phyloP scores from a whole-genome alignment of 2,888 invertebrate genomes.

The Clivina fossor region DNA sequence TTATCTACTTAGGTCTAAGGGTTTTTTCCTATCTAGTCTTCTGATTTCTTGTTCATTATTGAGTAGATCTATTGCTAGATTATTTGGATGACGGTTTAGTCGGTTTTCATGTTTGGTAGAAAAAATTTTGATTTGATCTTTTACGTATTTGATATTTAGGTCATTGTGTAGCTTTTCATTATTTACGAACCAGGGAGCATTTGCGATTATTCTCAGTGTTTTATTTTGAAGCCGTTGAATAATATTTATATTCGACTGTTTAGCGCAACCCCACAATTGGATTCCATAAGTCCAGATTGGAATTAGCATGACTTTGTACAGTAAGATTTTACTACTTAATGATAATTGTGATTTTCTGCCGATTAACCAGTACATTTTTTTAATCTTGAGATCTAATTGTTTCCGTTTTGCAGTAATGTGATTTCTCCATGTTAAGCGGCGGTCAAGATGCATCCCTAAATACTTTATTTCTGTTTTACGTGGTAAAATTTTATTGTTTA shows the following conservation, averaged over 20 bases:
- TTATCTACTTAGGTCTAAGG: conserved; percentile 6
- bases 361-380: conserved; percentile 33
- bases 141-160: background rate
- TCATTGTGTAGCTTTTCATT: conserved; percentile 9
- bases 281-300: conserved; percentile 36
- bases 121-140: conserved; percentile 3
- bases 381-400: conserved; percentile 27
- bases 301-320: conserved; percentile 33
- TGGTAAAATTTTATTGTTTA: conserved; percentile 41
- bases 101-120: background rate
- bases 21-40: conserved; percentile 7
- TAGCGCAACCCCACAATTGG: conserved; percentile 35
- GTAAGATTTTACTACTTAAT: conserved; percentile 31
- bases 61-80: background rate
- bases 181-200: conserved; percentile 18
- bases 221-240: conserved; percentile 23
- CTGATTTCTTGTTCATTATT: conserved; percentile 6
- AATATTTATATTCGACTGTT: conserved; percentile 15
- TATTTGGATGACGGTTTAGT: conserved; percentile 4
- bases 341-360: conserved; percentile 34
- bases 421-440: conserved; percentile 33
- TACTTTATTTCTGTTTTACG: conserved; percentile 41
- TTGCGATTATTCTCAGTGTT: conserved; percentile 7
- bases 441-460: conserved; percentile 37
- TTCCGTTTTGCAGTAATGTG: conserved; percentile 33